Percentiles rank a stretch among this genome's conserved stretches.
Evolutionary conservation across 2,113 vertebrate species (phyloP).

Genomic region (Pseudopipra pipra): DNA sequence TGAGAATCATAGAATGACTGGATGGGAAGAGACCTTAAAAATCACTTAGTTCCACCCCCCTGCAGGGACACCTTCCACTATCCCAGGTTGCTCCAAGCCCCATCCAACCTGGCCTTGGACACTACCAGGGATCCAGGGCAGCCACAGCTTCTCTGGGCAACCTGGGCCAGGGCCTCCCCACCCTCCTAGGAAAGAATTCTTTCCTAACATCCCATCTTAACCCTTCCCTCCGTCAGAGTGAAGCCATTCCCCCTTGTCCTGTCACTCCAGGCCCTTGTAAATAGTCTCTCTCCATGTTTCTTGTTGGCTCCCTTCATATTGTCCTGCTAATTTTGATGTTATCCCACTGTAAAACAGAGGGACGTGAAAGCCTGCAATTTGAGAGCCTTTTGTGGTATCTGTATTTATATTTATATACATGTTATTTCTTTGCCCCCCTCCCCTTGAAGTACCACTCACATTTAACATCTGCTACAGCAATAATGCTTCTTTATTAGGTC

Average conservation of each 20-base stretch:
- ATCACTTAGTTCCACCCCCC: accelerated
- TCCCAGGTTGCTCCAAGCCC: background rate
- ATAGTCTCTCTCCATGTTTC: background rate
- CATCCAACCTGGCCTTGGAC: accelerated
- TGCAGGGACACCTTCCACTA: background rate
- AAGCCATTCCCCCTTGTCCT: background rate
- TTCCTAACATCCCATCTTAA: background rate
- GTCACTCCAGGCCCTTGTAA: background rate
- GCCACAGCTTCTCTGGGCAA: background rate
- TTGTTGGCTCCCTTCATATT: background rate
- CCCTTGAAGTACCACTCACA: background rate
- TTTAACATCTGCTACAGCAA: background rate
- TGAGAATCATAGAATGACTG: background rate
- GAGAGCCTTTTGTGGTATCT: background rate
- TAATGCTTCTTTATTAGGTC: slow-evolving; percentile 5
- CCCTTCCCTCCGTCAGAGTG: too few species aligned
- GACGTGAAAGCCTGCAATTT: background rate
- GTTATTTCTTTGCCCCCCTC: background rate
- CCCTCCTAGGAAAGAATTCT: background rate
- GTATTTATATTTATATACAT: background rate
- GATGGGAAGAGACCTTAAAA: background rate
- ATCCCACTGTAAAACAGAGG: background rate
- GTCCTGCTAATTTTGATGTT: background rate
- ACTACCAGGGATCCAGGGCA: background rate
- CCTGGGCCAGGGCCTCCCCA: background rate